Conservation (phyloP, 2,888 invertebrate species). For the Clusia tigrina region DNA sequence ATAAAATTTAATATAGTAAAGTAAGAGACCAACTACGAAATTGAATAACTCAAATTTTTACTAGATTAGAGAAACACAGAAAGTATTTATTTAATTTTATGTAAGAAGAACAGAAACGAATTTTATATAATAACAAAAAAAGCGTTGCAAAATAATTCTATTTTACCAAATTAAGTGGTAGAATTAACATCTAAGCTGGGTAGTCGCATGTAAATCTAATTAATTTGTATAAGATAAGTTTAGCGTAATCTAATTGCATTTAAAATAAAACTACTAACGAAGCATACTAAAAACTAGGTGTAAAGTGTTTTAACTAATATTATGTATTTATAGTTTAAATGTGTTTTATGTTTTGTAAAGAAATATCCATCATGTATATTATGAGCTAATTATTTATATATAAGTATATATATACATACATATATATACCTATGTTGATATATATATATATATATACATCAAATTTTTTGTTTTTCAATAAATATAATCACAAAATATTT, state of each 20-base stretch:
- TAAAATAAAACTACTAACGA: constrained; percentile 33
- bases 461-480: constrained; percentile 38
- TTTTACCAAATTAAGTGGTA: constrained; percentile 45
- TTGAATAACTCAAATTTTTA: constrained; percentile 27
- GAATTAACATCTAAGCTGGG: constrained; percentile 64
- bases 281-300: constrained; percentile 32
- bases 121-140: constrained; percentile 48
- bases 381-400: not conserved
- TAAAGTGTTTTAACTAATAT: constrained; percentile 26
- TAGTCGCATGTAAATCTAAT: constrained; percentile 65
- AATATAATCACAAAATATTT: constrained; percentile 24
- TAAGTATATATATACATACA: constrained; percentile 37
- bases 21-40: constrained; percentile 28
- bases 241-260: constrained; percentile 42
- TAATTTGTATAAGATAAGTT: constrained; percentile 13
- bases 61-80: constrained; percentile 21
- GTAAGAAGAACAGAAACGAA: constrained; percentile 47
- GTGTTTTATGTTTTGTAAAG: constrained; percentile 25
- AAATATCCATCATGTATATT: constrained; percentile 15
- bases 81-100: constrained; percentile 45
- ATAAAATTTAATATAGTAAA: constrained; percentile 21
- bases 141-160: constrained; percentile 50
- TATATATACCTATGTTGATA: constrained; percentile 19
- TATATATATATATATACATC: constrained; percentile 38
- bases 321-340: constrained; percentile 21